phyloP scores from a whole-genome alignment of 2,888 invertebrate genomes.

The Metacarcinus magister region DNA sequence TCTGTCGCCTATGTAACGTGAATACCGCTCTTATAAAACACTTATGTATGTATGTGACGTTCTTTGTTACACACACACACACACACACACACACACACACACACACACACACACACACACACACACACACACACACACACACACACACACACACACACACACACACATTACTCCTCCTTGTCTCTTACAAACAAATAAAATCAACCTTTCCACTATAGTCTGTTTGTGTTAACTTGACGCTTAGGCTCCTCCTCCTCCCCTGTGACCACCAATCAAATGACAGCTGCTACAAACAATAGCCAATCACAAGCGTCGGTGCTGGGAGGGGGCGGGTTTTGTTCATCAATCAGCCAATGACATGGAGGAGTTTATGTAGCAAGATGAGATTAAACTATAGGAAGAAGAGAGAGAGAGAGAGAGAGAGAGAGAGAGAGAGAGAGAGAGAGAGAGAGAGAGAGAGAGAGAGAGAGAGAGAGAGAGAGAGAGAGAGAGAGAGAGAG shows the following conservation, averaged over 20 bases:
- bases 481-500: conserved; percentile 32
- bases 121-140: background rate
- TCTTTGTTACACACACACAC: background rate
- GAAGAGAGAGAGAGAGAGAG: background rate
- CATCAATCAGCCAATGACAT: background rate
- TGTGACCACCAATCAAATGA: background rate
- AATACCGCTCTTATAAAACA: background rate
- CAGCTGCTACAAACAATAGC: background rate
- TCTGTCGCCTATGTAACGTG: background rate
- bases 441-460: background rate
- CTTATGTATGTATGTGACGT: no score
- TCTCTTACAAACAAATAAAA: background rate
- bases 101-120: background rate
- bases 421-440: background rate
- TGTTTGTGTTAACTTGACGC: background rate
- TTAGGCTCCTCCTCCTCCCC: background rate
- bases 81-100: background rate
- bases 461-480: conserved; percentile 34
- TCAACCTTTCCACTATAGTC: background rate
- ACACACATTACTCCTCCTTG: background rate
- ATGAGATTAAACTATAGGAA: background rate
- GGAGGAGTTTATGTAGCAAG: background rate
- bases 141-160: no score
- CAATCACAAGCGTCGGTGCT: background rate
- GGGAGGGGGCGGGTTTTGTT: background rate